Evolutionary conservation across 2,113 vertebrate genomes (phyloP).

Genomic region (Albula goreensis): DNA sequence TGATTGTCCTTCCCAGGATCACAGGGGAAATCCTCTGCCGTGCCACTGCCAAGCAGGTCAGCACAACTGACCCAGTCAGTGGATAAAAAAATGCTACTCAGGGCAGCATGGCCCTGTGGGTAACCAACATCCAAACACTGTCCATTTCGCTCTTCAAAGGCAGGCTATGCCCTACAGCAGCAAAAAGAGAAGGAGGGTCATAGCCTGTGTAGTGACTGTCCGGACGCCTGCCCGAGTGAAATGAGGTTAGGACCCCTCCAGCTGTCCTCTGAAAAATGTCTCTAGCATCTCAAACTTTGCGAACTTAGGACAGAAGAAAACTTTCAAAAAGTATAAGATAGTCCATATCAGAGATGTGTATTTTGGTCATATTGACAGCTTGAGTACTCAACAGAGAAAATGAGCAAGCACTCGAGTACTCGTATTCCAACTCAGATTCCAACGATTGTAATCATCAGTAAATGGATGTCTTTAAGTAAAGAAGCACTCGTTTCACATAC

Average conservation of each 20-base stretch:
- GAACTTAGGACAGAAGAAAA: not conserved
- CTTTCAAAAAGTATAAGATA: not conserved
- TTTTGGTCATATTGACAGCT: no score
- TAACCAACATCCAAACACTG: not conserved
- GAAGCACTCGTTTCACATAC: no score
- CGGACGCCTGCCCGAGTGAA: not conserved
- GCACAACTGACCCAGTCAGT: not conserved
- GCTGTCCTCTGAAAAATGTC: not conserved
- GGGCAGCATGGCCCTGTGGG: not conserved
- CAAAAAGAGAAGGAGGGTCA: not conserved
- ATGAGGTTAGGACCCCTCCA: not conserved
- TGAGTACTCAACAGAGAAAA: no score
- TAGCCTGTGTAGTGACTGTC: not conserved
- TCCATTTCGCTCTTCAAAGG: not conserved
- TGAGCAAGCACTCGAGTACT: no score
- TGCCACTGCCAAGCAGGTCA: not conserved
- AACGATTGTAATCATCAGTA: no score
- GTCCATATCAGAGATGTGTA: no score
- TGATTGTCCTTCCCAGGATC: no score
- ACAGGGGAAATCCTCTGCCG: not conserved
- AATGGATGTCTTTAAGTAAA: no score
- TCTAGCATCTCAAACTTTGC: not conserved
- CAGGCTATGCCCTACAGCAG: not conserved
- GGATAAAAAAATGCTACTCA: no score
- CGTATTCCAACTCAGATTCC: no score